A percentile compares a stretch with the other conserved stretches of the same genome.
These are phyloP conservation scores for Anguilla pacifica DNA, from an alignment of 2,797 vertebrate species.

Conservation along the genomic window DNA sequence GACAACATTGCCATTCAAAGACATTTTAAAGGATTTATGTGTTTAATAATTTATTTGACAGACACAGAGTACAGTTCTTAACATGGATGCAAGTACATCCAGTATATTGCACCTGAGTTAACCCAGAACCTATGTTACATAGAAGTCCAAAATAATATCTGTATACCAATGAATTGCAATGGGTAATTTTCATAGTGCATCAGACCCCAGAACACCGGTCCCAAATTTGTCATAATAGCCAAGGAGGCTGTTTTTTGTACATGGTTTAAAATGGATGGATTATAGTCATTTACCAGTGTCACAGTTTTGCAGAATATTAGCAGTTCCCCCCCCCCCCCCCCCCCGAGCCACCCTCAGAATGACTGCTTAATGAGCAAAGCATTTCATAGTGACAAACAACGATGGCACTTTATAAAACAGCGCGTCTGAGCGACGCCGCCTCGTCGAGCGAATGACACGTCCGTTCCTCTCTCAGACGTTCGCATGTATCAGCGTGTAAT, in stretches of 20 bases:
- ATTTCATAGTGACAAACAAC: background rate
- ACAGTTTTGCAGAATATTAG: background rate
- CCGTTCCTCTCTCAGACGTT: background rate
- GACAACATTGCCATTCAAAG: background rate
- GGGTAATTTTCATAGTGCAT: background rate
- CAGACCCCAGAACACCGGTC: background rate
- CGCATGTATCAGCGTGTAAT: background rate
- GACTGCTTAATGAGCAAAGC: background rate
- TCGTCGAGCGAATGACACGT: constrained; percentile 6
- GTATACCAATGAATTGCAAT: background rate
- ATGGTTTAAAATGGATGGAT: background rate
- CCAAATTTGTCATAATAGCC: background rate
- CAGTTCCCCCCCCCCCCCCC: background rate
- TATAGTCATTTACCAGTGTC: background rate
- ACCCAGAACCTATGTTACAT: background rate
- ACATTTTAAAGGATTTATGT: background rate
- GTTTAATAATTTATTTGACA: background rate
- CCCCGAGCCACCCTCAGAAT: background rate
- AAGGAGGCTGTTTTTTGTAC: background rate
- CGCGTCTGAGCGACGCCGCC: background rate
- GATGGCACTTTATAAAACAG: background rate
- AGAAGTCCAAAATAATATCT: background rate
- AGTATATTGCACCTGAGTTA: background rate
- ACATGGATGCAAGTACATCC: background rate
- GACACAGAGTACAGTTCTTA: background rate